Evolutionary conservation across 2,797 vertebrate species (phyloP).

Genomic region (Gallinago solitaria): DNA sequence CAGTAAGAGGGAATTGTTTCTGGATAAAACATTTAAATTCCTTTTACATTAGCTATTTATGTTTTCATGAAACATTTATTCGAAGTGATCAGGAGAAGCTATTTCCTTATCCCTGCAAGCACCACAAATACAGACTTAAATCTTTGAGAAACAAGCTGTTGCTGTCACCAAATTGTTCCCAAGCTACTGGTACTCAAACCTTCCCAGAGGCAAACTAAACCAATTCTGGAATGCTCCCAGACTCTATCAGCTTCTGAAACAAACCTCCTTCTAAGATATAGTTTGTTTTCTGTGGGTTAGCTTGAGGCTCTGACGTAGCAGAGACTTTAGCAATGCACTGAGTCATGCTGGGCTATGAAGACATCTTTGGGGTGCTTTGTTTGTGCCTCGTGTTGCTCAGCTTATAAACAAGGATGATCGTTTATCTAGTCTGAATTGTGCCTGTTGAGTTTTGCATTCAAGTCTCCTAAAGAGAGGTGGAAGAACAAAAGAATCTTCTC

Average conservation of each 20-base stretch:
- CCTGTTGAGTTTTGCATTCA: neutral
- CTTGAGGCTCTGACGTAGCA: neutral
- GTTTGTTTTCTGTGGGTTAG: neutral
- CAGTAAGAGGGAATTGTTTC: neutral
- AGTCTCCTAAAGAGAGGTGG: neutral
- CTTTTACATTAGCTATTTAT: slow-evolving; percentile 27
- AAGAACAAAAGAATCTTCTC: neutral
- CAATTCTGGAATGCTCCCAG: slow-evolving; percentile 5
- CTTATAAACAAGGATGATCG: neutral
- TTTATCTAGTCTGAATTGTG: neutral
- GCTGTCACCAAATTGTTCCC: slow-evolving; percentile 11
- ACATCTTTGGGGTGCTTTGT: neutral
- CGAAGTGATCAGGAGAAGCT: slow-evolving; percentile 12
- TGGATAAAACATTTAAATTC: slow-evolving; percentile 25
- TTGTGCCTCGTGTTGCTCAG: neutral
- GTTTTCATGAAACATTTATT: slow-evolving; percentile 28
- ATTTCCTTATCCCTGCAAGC: neutral
- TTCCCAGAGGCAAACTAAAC: slow-evolving; percentile 19
- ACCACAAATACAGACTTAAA: neutral
- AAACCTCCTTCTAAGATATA: neutral
- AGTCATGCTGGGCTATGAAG: neutral
- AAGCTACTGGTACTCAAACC: neutral
- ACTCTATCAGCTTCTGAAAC: neutral
- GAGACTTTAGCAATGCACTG: neutral
- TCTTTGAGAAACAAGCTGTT: slow-evolving; percentile 35